Evolutionary conservation across 1,140 invertebrate genomes (phyloP).

Genomic region (Lycorma delicatula): DNA sequence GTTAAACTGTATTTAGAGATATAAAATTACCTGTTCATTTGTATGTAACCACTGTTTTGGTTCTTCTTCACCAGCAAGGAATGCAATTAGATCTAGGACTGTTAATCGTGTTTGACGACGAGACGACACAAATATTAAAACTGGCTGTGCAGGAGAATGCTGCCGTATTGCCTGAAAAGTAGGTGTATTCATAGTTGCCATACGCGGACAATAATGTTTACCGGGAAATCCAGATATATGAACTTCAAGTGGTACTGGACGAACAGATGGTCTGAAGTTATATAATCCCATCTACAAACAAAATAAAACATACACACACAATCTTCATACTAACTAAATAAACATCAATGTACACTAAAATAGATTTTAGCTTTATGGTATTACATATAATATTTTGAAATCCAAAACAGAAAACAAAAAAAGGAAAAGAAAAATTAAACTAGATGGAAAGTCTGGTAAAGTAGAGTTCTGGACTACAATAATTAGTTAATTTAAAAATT

Average conservation of each 20-base stretch:
- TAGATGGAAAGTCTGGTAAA: no score
- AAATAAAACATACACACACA: no score
- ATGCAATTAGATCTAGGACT: constrained; percentile 92
- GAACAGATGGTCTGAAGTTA: constrained; percentile 95
- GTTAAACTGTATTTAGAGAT: no score
- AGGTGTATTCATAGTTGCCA: constrained; percentile 99
- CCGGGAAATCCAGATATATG: constrained; percentile 90
- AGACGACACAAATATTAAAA: constrained; percentile 96
- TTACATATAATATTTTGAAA: no score
- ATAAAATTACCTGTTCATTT: constrained; percentile 57
- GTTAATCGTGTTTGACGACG: constrained; percentile 93
- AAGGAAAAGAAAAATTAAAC: no score
- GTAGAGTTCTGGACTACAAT: no score
- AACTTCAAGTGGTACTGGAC: constrained; percentile 94
- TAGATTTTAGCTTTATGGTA: no score
- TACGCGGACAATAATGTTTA: constrained; percentile 97
- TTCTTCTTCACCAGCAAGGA: constrained; percentile 80
- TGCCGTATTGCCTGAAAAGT: constrained; percentile 90
- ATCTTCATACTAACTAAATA: no score
- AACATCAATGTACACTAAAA: no score
- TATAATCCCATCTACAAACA: constrained; percentile 71
- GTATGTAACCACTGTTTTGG: constrained; percentile 95
- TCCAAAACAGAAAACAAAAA: no score
- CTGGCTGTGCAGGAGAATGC: constrained; percentile 83
- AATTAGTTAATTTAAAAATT: no score